A percentile compares a stretch with the other conserved stretches of the same genome.
Conservation (phyloP, 2,888 invertebrate genomes). For the Drosophila mettleri region DNA sequence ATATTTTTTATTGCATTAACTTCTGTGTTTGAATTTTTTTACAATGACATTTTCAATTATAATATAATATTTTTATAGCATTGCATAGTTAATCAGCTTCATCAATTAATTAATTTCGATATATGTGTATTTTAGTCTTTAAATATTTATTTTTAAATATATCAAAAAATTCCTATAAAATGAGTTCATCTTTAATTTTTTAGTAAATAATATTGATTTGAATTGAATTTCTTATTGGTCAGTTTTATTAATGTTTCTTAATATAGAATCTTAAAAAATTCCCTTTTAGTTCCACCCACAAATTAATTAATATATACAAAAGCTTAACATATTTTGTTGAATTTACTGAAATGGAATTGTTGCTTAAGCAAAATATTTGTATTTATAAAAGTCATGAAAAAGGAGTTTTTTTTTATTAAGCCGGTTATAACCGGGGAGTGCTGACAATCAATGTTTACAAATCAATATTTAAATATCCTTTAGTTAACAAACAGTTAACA, state of each 20-base stretch:
- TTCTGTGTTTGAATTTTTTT: not conserved
- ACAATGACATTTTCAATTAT: no score
- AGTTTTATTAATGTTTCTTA: not conserved
- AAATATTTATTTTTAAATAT: no score
- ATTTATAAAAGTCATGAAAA: not conserved
- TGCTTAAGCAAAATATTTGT: not conserved
- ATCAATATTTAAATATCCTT: not conserved
- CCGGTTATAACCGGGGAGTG: not conserved
- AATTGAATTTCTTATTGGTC: not conserved
- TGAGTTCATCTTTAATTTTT: no score
- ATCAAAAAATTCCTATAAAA: no score
- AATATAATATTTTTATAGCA: no score
- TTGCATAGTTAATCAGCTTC: no score
- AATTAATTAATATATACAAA: conserved; percentile 1
- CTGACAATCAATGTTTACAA: no score
- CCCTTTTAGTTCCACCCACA: not conserved
- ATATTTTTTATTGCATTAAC: not conserved
- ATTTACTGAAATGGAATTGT: not conserved
- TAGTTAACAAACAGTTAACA: not conserved
- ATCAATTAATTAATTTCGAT: no score
- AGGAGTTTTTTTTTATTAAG: not conserved
- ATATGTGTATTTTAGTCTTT: no score
- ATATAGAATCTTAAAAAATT: not conserved
- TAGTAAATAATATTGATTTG: no score
- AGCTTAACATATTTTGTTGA: not conserved